Percentiles rank a stretch among this genome's conserved stretches.
phyloP scores from a whole-genome alignment of 2,797 vertebrate species.

The Enteromius trimaculatus region DNA sequence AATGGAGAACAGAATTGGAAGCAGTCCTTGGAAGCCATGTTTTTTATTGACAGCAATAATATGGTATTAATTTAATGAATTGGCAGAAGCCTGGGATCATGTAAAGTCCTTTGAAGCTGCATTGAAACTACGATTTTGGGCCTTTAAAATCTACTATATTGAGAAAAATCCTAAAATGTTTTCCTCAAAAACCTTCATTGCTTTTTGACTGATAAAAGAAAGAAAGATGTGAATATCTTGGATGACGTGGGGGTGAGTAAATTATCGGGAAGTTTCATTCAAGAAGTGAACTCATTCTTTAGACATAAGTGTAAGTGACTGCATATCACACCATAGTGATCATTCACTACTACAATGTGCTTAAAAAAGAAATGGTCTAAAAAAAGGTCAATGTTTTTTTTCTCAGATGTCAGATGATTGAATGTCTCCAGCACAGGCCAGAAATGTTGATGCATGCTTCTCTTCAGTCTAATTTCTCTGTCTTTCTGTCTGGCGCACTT shows the following conservation, averaged over 20 bases:
- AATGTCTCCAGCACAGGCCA: slow-evolving; percentile 18
- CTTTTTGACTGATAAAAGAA: background rate
- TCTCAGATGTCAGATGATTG: slow-evolving; percentile 10
- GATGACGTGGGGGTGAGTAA: background rate
- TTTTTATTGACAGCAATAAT: background rate
- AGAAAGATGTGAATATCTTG: background rate
- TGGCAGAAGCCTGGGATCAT: background rate
- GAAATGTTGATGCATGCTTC: slow-evolving; percentile 6
- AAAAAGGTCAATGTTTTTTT: slow-evolving; percentile 15
- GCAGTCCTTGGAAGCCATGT: background rate
- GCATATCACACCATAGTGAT: background rate
- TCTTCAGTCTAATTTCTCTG: slow-evolving; percentile 28
- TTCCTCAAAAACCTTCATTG: background rate
- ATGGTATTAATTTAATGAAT: background rate
- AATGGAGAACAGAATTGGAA: background rate
- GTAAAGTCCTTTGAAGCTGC: background rate
- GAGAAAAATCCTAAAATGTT: background rate
- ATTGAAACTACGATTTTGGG: background rate
- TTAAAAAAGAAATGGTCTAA: background rate
- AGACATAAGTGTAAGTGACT: background rate
- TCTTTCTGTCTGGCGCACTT: background rate
- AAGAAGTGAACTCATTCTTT: background rate
- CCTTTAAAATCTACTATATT: background rate
- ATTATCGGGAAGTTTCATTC: background rate
- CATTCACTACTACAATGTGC: background rate